Base-by-base conservation (phyloP, 2,888 invertebrate genomes). In the Yponomeuta cagnagella region DNA sequence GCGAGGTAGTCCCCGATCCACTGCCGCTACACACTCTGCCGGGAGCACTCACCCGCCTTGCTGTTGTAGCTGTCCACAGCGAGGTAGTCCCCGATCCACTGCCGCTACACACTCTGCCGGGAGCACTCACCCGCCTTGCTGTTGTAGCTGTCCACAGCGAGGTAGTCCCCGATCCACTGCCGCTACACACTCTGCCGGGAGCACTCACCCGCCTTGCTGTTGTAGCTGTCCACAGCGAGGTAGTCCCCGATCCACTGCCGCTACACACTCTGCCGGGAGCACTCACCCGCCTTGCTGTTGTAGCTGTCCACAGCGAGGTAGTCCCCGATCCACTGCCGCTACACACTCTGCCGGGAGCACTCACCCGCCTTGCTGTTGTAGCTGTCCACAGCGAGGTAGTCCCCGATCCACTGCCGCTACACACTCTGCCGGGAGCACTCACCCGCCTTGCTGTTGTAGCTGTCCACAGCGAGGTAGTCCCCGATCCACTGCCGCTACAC, bases 1-100 rank as follows among this genome's bases (percentile, higher is more conserved):
- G 88, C 87, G n/a, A 92, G 77, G 71, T 92, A 92, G 79, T 93
- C 92, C 0, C 90, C 92, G 2, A 73, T 73, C 92, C 92, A 93
- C 33, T 73, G 74, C 0, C 90, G 72, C 0, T 23, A 23, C 23
- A 23, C 23, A 30, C 92, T 92, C 92, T 92, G 92, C 71, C 23
- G 79, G 76, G 1, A 33, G 75, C 10, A 65, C 67, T 43, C n/a
- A 67, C 67, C 67, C 1, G 37, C 80, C 48, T 77, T 81, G 31
- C 78, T 74, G 72, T 91, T 90, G 72, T 92, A 92, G 0, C 73
- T 71, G 72, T 78, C 75, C 12, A 83, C 76, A 0, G 88, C 87
- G 15, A 92, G 77, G 71, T 92, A 92, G 79, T 93, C 92, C 0
- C 90, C 92, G 2, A 73, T 73, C 92, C 92, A 93, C 31, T 73